Percentiles rank a stretch among this genome's conserved stretches.
Conservation (phyloP, 2,797 vertebrate genomes). For the Mycteria americana region DNA sequence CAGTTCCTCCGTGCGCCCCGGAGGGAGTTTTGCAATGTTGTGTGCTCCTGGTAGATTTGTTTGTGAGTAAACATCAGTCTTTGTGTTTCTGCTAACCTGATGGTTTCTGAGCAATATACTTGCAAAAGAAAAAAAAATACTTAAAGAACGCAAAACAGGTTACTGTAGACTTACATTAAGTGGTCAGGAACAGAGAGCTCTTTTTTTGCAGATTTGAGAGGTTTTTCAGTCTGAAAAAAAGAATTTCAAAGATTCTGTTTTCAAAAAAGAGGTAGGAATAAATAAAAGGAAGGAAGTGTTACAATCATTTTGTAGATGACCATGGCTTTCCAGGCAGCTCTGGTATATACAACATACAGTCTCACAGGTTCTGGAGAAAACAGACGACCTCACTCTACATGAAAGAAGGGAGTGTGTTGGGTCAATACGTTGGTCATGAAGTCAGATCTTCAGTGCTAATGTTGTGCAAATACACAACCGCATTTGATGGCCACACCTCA, state of each 20-base stretch:
- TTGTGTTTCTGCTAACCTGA: neutral
- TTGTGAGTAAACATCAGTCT: neutral
- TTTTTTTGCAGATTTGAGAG: neutral
- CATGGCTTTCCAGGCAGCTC: neutral
- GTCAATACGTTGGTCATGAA: neutral
- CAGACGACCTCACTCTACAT: neutral
- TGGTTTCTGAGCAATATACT: neutral
- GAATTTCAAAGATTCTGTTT: neutral
- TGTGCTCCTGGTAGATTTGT: neutral
- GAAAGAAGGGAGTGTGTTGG: neutral
- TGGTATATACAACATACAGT: neutral
- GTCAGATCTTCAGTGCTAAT: neutral
- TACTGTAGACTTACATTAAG: neutral
- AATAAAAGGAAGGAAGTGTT: neutral
- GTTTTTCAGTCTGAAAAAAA: neutral
- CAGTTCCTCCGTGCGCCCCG: fast-evolving
- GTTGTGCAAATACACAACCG: neutral
- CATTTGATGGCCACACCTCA: neutral
- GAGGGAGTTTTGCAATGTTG: neutral
- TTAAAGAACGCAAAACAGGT: neutral
- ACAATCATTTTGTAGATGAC: neutral
- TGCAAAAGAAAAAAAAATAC: neutral
- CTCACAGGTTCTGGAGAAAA: neutral
- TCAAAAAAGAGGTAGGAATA: neutral
- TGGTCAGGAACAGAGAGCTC: neutral